These are phyloP conservation scores for Proisotoma minuta DNA, from an alignment of 2,888 invertebrate genomes.

Conservation along the genomic window DNA sequence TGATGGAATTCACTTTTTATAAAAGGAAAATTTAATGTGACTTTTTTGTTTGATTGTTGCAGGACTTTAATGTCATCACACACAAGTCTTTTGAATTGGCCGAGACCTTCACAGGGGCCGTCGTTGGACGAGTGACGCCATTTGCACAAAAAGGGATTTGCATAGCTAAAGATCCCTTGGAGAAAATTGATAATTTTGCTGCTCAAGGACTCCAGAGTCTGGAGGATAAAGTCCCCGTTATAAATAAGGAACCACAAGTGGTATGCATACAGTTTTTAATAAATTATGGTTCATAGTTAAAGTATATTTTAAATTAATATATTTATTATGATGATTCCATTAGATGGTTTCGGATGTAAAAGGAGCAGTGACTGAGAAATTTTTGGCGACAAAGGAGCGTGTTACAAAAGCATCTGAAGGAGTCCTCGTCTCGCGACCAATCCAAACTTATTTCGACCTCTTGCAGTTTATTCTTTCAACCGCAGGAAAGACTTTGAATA, in stretches of 20 bases:
- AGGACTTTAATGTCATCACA: slow-evolving; percentile 24
- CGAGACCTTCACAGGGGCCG: slow-evolving; percentile 19
- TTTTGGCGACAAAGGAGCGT: slow-evolving; percentile 10
- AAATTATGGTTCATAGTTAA: too few species aligned
- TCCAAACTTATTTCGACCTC: slow-evolving; percentile 33
- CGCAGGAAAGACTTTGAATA: slow-evolving; percentile 28
- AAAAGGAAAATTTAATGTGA: too few species aligned
- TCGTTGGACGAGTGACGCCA: slow-evolving; percentile 21
- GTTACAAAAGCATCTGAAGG: slow-evolving; percentile 24
- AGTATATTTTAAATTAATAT: too few species aligned
- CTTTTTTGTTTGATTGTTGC: not conserved
- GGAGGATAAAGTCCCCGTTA: slow-evolving; percentile 34
- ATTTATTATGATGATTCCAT: too few species aligned
- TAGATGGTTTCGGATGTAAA: slow-evolving; percentile 5
- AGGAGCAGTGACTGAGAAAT: slow-evolving; percentile 1
- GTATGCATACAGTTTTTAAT: too few species aligned
- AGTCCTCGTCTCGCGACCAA: slow-evolving; percentile 26
- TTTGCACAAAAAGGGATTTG: slow-evolving; percentile 29
- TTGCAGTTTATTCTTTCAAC: slow-evolving; percentile 29
- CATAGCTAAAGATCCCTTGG: slow-evolving; percentile 25
- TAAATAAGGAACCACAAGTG: slow-evolving; percentile 40
- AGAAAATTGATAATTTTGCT: slow-evolving; percentile 38
- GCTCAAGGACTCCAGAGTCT: slow-evolving; percentile 32
- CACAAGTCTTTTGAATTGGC: slow-evolving; percentile 30
- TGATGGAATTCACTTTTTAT: too few species aligned